Conservation (phyloP, 2,888 invertebrate species). For the Ptilodon capucinus region DNA sequence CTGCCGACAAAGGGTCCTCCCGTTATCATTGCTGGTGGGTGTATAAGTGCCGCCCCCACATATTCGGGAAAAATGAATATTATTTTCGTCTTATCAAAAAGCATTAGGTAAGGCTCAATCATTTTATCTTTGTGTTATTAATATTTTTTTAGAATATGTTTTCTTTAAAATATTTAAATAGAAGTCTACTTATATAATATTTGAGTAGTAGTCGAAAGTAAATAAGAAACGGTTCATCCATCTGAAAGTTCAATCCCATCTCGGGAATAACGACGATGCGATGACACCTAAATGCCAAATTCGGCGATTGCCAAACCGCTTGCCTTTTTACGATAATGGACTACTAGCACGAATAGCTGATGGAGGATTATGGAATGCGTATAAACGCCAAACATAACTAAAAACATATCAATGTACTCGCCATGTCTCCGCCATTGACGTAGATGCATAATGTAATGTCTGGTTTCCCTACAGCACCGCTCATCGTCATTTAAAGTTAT, state of each 20-base stretch:
- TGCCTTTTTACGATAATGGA: neutral
- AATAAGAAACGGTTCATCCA: neutral
- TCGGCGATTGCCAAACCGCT: neutral
- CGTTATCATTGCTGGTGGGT: neutral
- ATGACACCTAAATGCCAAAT: neutral
- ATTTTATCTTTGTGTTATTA: too few species aligned
- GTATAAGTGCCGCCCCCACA: neutral
- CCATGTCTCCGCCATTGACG: neutral
- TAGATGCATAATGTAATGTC: neutral
- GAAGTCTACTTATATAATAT: too few species aligned
- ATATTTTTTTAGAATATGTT: too few species aligned
- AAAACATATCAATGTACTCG: neutral
- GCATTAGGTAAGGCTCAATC: neutral
- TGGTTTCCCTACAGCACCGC: constrained; percentile 10
- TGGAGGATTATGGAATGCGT: neutral
- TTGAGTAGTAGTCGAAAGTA: neutral
- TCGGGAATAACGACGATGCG: neutral
- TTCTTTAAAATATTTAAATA: too few species aligned
- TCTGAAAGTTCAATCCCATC: neutral
- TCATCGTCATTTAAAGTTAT: constrained; percentile 30
- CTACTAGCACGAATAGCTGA: neutral
- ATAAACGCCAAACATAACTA: neutral
- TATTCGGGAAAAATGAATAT: neutral
- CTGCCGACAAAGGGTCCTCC: neutral
- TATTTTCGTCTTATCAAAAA: neutral